Evolutionary conservation across 2,113 vertebrate genomes (phyloP).

Genomic region (Trogon melanurus): DNA sequence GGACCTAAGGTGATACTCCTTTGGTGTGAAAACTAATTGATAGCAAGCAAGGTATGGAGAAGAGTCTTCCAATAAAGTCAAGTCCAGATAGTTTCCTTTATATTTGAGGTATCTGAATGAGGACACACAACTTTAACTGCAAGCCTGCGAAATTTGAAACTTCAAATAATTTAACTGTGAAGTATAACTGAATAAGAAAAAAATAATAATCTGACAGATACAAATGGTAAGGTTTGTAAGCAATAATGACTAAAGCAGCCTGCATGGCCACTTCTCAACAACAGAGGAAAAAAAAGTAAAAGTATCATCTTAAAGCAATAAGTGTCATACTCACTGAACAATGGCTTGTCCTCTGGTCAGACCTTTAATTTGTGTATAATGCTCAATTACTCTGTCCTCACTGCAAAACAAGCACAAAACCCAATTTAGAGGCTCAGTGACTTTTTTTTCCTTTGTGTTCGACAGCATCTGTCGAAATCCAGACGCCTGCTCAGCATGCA

Average conservation of each 20-base stretch:
- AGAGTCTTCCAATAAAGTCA: not conserved
- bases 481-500: not conserved
- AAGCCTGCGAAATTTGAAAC: not conserved
- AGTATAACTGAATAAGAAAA: not conserved
- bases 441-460: not conserved
- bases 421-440: not conserved
- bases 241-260: not conserved
- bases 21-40: not conserved
- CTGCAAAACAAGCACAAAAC: conserved; percentile 79
- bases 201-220: not conserved
- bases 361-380: conserved; percentile 90
- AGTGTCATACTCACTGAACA: conserved; percentile 87
- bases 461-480: not conserved
- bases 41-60: not conserved
- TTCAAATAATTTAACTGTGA: not conserved
- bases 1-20: not conserved
- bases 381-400: conserved; percentile 92
- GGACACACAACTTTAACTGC: not conserved
- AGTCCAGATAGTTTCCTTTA: not conserved
- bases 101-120: not conserved
- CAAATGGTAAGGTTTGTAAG: not conserved
- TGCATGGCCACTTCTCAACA: not conserved
- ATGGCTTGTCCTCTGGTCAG: conserved; percentile 95
- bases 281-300: not conserved
- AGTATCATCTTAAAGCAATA: not conserved